phyloP scores from a whole-genome alignment of 2,888 invertebrate species.

The Ashinkailepas kermadecensis region DNA sequence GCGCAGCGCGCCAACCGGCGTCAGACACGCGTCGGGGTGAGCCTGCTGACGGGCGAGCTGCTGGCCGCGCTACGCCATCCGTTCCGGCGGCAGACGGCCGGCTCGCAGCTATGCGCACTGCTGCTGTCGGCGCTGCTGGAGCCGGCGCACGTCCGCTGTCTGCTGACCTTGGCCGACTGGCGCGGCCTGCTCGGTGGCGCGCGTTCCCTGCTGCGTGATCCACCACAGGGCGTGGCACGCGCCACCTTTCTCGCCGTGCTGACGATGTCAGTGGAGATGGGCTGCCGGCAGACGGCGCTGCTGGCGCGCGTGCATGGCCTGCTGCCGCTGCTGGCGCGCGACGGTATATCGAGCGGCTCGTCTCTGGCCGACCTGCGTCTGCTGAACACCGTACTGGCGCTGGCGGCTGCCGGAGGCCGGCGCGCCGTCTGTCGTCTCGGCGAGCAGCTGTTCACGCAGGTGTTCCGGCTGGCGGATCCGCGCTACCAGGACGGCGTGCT shows the following conservation, averaged over 20 bases:
- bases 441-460: neutral
- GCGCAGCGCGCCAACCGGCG: neutral
- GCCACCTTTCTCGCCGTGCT: neutral
- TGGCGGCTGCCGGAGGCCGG: neutral
- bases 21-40: neutral
- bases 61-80: neutral
- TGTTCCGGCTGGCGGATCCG: neutral
- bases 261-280: neutral
- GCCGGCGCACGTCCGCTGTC: neutral
- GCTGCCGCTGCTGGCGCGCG: neutral
- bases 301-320: neutral
- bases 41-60: neutral
- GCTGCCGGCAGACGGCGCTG: conserved; percentile 20
- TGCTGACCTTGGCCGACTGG: neutral
- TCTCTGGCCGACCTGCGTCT: neutral
- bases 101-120: neutral
- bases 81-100: neutral
- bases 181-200: neutral
- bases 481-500: neutral
- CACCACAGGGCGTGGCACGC: neutral
- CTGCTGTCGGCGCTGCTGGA: neutral
- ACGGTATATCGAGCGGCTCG: neutral
- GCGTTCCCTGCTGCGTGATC: neutral
- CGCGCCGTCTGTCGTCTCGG: neutral
- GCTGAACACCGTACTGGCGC: neutral